A percentile compares a stretch with the other conserved stretches of the same genome.
Evolutionary conservation across 2,113 vertebrate genomes (phyloP).

Genomic region (Centropus unirufus): DNA sequence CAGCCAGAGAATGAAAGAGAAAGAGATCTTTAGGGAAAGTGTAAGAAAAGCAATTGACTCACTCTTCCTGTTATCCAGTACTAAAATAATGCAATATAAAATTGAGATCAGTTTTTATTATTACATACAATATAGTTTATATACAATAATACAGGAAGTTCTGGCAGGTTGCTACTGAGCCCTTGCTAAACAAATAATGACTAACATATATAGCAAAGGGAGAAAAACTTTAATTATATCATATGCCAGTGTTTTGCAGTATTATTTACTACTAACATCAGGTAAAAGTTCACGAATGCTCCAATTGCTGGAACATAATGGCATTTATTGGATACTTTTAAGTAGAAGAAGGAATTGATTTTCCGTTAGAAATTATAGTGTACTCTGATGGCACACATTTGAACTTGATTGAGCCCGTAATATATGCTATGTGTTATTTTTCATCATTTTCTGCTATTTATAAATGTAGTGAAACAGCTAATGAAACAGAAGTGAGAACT

Average conservation of each 20-base stretch:
- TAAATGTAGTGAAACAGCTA: neutral
- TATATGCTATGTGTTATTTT: neutral
- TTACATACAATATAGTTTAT: neutral
- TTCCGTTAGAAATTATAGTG: neutral
- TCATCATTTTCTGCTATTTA: neutral
- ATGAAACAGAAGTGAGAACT: neutral
- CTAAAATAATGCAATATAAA: neutral
- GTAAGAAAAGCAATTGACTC: neutral
- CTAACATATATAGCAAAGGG: neutral
- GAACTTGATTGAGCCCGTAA: neutral
- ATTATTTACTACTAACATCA: neutral
- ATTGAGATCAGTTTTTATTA: neutral
- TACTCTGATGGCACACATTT: neutral
- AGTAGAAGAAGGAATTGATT: neutral
- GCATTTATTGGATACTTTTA: neutral
- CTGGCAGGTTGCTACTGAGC: neutral
- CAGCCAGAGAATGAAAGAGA: neutral
- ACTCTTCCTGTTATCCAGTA: neutral
- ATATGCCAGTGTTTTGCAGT: neutral
- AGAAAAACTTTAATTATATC: neutral
- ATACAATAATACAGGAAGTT: neutral
- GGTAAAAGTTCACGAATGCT: conserved; percentile 4
- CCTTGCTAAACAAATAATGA: conserved; percentile 4
- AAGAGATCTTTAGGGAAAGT: neutral
- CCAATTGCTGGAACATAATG: neutral